Base-by-base conservation (phyloP, 35 echinoderm and acorn worm species). In the Diadema setosum region DNA sequence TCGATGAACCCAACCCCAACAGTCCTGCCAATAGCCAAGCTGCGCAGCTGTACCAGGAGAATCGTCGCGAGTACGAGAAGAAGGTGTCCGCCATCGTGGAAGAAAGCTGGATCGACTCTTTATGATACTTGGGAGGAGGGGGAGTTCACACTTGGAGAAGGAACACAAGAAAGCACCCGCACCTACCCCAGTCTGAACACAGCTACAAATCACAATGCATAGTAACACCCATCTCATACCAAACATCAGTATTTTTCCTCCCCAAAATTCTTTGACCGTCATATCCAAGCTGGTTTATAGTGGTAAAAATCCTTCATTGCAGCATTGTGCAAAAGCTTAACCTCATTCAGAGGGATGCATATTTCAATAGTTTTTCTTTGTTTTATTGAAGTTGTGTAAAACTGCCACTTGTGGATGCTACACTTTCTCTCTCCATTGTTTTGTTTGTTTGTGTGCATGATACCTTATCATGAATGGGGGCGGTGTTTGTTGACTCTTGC, bases 1-100 rank as follows among this genome's bases (percentile, higher is more conserved):
- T 99, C 65, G 96, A 99, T 67, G 96, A 99, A 75, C 96, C 96
- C 12, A 98, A 98, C 59, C 96, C 96, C n/a, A 99, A 99, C 86
- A 99, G 96, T 86, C 96, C 96, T 42, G 96, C 96, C 65, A 99
- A 99, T 82, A 99, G 96, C 87, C 92, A 89, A 55, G 92, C 96
- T 12, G 92, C 92, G 5, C 92, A 95, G 74, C 93, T 99, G 18
- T 99, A 99, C 83, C 96, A 99, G 84, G 96, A 99, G 80, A 99
- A 99, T 80, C 36, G 96, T 74, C 39, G 96, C 55, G 96, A 99
- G 70, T 99, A 99, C 52, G 96, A 99, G 85, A 99, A 99, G 86
- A 94, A 94, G 83, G 96, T 99, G 24, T 49, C 83, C 6, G 92
- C 93, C 29, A 84, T 99, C 34, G 92, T 94, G 65, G 96, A 99